Percentiles rank a stretch among this genome's conserved stretches.
Conservation (phyloP, 2,888 invertebrate species). For the Noctua pronuba region DNA sequence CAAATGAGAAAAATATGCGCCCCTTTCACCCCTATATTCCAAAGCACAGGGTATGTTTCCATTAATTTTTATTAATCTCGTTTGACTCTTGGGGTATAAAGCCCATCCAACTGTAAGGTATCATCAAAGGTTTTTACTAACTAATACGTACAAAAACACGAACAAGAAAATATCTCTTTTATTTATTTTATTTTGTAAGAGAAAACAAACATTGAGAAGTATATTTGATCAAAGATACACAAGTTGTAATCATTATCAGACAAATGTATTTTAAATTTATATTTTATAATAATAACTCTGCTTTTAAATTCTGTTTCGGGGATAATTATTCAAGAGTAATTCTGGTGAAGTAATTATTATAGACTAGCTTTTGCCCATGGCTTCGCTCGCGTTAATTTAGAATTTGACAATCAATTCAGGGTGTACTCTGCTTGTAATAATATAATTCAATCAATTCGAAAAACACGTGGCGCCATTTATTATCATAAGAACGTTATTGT, state of each 20-base stretch:
- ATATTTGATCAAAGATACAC: constrained; percentile 18
- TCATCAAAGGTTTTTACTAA: constrained; percentile 57
- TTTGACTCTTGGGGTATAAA: constrained; percentile 48
- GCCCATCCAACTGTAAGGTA: constrained; percentile 48
- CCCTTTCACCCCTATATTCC: neutral
- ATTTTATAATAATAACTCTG: constrained; percentile 17
- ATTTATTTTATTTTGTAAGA: neutral
- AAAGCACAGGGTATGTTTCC: constrained; percentile 32
- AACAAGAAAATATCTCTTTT: constrained; percentile 17
- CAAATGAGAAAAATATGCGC: constrained; percentile 18
- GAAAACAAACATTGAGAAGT: neutral
- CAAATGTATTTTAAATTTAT: neutral
- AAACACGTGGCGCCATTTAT: too few species aligned
- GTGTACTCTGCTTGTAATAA: too few species aligned
- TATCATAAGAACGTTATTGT: too few species aligned
- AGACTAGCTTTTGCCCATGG: too few species aligned
- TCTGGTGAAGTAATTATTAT: neutral
- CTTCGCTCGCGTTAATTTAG: too few species aligned
- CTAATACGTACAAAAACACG: constrained; percentile 27
- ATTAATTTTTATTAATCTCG: constrained; percentile 61
- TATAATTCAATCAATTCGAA: too few species aligned
- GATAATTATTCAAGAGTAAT: neutral
- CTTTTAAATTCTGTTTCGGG: constrained; percentile 10
- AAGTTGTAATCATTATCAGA: neutral
- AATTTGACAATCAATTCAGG: too few species aligned